These are phyloP conservation scores for Irena cyanogastra DNA, from an alignment of 2,113 vertebrate species.

Conservation along the genomic window DNA sequence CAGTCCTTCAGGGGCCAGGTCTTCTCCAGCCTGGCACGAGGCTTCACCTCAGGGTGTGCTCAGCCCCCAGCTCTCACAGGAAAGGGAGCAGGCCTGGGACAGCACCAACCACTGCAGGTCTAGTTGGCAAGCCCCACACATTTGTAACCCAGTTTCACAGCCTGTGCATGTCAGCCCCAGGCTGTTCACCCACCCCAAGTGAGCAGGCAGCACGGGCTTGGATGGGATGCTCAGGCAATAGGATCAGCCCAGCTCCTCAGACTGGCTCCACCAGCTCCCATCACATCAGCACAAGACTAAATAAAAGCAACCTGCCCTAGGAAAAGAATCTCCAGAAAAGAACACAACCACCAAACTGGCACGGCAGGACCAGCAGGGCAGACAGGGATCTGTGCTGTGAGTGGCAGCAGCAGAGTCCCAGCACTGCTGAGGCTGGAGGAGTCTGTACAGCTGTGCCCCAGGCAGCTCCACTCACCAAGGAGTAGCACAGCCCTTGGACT, in stretches of 20 bases:
- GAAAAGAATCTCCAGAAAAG: background rate
- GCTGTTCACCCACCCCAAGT: background rate
- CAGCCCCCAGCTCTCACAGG: background rate
- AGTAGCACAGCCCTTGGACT: background rate
- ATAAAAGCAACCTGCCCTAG: background rate
- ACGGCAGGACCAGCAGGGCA: background rate
- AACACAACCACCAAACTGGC: fast-evolving
- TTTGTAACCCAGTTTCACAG: background rate
- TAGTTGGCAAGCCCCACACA: background rate
- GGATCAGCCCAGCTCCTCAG: background rate
- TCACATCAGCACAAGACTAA: background rate
- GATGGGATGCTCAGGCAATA: background rate
- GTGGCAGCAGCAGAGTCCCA: background rate
- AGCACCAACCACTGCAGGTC: background rate
- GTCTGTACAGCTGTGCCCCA: background rate
- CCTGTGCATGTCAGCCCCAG: background rate
- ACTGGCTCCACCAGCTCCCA: background rate
- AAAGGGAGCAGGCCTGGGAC: background rate
- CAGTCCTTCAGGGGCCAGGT: background rate
- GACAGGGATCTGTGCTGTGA: background rate
- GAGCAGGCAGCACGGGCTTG: background rate
- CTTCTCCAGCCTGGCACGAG: background rate
- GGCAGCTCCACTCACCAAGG: background rate
- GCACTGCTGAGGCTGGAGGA: background rate
- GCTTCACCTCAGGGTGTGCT: background rate